Evolutionary conservation across 2,113 vertebrate species (phyloP).

Genomic region (Sapayoa aenigma): DNA sequence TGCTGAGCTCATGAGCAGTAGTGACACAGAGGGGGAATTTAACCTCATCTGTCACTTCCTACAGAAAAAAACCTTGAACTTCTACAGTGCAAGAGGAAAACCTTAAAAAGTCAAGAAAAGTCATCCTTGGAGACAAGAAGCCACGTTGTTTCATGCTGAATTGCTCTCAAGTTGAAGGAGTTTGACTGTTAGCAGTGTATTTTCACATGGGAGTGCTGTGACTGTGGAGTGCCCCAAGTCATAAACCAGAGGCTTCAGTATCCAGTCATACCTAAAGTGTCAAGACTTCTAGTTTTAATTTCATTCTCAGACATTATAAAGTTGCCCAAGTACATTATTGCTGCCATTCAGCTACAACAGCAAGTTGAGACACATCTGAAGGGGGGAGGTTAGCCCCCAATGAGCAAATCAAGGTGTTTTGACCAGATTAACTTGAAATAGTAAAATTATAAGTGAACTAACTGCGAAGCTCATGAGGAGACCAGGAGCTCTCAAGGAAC

Average conservation of each 20-base stretch:
- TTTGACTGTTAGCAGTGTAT: background rate
- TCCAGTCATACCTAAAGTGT: background rate
- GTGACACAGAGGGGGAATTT: background rate
- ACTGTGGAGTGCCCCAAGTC: background rate
- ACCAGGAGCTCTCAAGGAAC: background rate
- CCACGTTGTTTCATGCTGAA: background rate
- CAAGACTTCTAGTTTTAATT: background rate
- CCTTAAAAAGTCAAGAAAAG: background rate
- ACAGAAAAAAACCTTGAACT: background rate
- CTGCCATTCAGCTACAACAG: background rate
- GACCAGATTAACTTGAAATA: background rate
- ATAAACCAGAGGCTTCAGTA: background rate
- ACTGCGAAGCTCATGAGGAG: background rate
- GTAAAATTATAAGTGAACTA: background rate
- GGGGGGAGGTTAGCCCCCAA: background rate
- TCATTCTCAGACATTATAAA: conserved; percentile 1
- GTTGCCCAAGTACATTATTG: background rate
- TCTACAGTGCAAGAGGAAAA: background rate
- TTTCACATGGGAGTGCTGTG: background rate
- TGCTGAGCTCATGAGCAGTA: background rate
- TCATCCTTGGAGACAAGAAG: background rate
- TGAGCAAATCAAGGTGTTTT: background rate
- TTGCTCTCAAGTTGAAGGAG: background rate
- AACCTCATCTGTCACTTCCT: background rate
- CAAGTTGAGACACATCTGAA: background rate